Base-by-base conservation (phyloP, 2,888 invertebrate genomes). In the Acanthopleura granulata region DNA sequence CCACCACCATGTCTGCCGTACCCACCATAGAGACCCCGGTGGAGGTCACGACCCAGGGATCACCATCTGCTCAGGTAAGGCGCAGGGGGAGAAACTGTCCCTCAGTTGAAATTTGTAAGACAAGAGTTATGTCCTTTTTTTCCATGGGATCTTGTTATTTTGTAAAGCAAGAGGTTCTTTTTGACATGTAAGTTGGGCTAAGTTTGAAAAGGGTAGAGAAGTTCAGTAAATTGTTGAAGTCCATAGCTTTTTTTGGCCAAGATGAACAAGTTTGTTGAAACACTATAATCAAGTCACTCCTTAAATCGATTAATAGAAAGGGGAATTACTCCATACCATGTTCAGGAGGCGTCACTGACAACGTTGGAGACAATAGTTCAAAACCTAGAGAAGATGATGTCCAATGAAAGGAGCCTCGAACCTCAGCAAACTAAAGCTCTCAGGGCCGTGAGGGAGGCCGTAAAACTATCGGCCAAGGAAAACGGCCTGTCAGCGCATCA, bases 401-500 rank as follows among this genome's bases (percentile, higher is more conserved):
- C 29, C 22, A 27, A 25, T 66, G 66, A 66, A 66, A 6, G 4
- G 6, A 27, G 16, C 22, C 25, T 66, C 3, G 25, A 66, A 27
- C 25, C 22, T 66, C 66, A 66, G 25, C 66, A 66, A 25, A 27
- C 29, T 27, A 51, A 51, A 40, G 40, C 50, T 25, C 51, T 73
- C 49, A 40, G 22, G 22, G 69, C 72, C 4, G 18, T 74, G n/a
- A 57, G 74, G 0, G 25, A 49, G 15, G 72, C 72, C 4, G n/a
- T 66, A 49, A 61, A 50, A 30, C 49, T 51, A 29, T 22, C 62
- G 50, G 22, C 18, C 27, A 30, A 69, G 57, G 30, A n/a, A 49
- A 12, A 79, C 15, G 74, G 76, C 0, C 74, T 84, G 51, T 78
- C 79, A 11, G 81, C 83, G 22, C 76, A 78, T 14, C 84, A 86